Conservation (phyloP, 2,888 invertebrate genomes). For the Griposia aprilina region DNA sequence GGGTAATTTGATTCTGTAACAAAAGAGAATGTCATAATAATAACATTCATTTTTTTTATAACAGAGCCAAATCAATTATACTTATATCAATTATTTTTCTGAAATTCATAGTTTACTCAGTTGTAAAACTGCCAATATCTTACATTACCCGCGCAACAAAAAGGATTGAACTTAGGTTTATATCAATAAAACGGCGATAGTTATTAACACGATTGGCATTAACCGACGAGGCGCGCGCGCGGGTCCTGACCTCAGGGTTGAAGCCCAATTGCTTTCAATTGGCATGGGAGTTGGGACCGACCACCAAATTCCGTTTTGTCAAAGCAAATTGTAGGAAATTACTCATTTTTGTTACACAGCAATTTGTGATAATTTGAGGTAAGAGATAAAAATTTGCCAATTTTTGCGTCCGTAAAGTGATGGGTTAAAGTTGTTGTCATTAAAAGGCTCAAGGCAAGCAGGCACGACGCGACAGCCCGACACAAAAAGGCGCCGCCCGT, state of each 20-base stretch:
- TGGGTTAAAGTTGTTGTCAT: background rate
- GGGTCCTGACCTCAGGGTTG: constrained; percentile 75
- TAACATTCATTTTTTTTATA: no score
- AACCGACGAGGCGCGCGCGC: constrained; percentile 38
- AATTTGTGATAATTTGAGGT: constrained; percentile 37
- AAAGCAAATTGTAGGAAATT: constrained; percentile 58
- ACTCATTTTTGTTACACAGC: constrained; percentile 49
- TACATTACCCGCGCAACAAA: background rate
- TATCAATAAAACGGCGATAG: constrained; percentile 43
- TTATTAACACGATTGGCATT: constrained; percentile 63
- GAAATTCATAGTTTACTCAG: background rate
- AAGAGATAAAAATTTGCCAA: constrained; percentile 15
- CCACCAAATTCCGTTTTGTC: constrained; percentile 42
- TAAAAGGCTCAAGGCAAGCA: no score
- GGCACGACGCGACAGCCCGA: no score
- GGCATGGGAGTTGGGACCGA: constrained; percentile 72
- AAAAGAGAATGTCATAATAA: background rate
- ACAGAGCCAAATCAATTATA: no score
- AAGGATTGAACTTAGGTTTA: background rate
- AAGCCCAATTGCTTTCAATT: constrained; percentile 79
- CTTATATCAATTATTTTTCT: background rate
- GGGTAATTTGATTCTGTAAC: no score
- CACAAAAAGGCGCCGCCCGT: no score
- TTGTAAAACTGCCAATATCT: background rate
- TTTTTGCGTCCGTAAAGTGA: constrained; percentile 9